phyloP scores from a whole-genome alignment of 2,888 invertebrate genomes.

The Ornithoptera priamus region DNA sequence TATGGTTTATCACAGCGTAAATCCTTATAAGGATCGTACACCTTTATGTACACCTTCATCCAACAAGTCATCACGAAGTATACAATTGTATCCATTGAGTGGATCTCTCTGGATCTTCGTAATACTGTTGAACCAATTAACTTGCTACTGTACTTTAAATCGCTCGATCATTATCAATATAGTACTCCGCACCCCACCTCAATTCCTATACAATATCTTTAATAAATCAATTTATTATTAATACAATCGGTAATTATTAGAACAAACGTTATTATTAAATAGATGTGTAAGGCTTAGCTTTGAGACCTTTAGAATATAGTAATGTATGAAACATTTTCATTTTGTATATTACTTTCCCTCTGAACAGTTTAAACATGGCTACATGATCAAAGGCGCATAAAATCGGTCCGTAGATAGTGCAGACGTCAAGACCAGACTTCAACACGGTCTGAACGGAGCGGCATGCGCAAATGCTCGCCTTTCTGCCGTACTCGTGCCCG shows the following conservation, averaged over 20 bases:
- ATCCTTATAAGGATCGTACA: too few relatives aligned
- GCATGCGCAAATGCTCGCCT: constrained; percentile 19
- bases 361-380: not conserved
- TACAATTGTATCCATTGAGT: too few relatives aligned
- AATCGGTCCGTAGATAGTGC: constrained; percentile 3
- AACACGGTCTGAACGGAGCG: constrained; percentile 11
- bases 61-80: too few relatives aligned
- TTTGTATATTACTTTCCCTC: not conserved
- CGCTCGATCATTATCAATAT: too few relatives aligned
- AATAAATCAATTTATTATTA: not conserved
- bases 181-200: too few relatives aligned
- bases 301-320: not conserved
- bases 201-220: too few relatives aligned
- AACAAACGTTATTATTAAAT: not conserved
- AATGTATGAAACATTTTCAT: not conserved
- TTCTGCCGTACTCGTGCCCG: constrained; percentile 10
- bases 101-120: too few relatives aligned
- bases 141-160: too few relatives aligned
- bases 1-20: too few relatives aligned
- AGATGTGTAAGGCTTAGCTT: not conserved
- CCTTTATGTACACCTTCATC: too few relatives aligned
- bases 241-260: not conserved
- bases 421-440: constrained; percentile 16
- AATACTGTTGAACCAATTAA: too few relatives aligned
- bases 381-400: constrained; percentile 7